Evolutionary conservation across 2,888 invertebrate species (phyloP).

Genomic region (Lepidocyrtinus sp.): DNA sequence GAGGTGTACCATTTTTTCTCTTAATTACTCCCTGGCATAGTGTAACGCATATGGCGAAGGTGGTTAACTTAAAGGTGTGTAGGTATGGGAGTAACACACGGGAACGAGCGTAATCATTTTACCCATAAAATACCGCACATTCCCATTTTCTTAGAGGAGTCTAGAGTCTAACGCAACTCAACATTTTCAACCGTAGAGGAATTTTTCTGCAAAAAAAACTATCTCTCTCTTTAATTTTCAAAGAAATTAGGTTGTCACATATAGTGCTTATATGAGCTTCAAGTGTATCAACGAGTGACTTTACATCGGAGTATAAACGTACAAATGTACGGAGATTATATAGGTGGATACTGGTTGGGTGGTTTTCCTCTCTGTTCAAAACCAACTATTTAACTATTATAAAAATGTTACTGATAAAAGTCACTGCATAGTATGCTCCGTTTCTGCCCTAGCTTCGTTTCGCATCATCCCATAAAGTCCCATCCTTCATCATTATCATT

Average conservation of each 20-base stretch:
- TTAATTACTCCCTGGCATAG: conserved; percentile 30
- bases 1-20: conserved; percentile 51
- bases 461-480: neutral
- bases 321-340: neutral
- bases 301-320: too few species aligned
- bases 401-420: neutral
- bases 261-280: too few species aligned
- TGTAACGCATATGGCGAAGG: neutral
- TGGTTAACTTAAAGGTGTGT: neutral
- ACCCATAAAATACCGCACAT: neutral
- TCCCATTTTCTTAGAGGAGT: neutral
- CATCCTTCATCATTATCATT: neutral
- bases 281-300: too few species aligned
- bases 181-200: neutral
- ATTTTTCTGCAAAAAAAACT: conserved; percentile 7
- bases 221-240: neutral
- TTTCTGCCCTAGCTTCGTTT: neutral
- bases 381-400: neutral
- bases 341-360: neutral
- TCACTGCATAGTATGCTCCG: neutral
- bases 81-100: neutral
- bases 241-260: conserved; percentile 56
- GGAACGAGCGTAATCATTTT: neutral
- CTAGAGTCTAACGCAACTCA: neutral
- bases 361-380: neutral